Evolutionary conservation across 2,797 vertebrate genomes (phyloP), one percentile per base, ranked within the genome.

Genomic region (Steatocranus sp.): DNA sequence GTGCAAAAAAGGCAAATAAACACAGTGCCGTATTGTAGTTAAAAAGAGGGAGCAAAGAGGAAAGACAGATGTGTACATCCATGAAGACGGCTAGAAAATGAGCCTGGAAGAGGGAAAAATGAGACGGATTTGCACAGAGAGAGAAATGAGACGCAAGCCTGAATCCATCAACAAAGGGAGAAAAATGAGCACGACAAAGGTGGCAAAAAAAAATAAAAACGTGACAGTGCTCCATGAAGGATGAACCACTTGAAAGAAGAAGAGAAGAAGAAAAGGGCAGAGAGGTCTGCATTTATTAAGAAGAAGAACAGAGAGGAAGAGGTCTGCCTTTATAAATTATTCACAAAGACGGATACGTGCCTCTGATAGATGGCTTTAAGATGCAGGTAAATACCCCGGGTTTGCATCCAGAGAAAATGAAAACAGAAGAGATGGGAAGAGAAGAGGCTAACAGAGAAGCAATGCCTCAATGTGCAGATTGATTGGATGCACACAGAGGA

Each of bases 301-400:
- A 51, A 70, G 36, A 41, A 18, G 11, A 38, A 78, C 75, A 79
- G 74, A 80, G 84, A 77, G 61, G 61, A 46, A 70, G 32, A 74
- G n/a, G 78, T 81, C 50, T 48, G 63, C 36, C 2, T 77, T 82
- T 5, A 83, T 91, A 81, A 90, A 91, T 91, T 70, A 92, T 92
- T 90, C 88, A 87, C 73, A 15, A 6, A 70, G 80, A 78, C 8
- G 51, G 25, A 48, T 73, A 27, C 17, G 15, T 82, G 87, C 48
- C 41, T 84, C 88, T 82, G 88, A 86, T 83, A 36, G 82, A 88
- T 87, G 81, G 79, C 61, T 88, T 81, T 54, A 77, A 87, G 85
- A 86, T 51, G 20, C 79, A 87, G 89, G 85, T 85, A 88, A 86
- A 89, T 79, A 88, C 86, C 85, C 80, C 41, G 5, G 34, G 49